Evolutionary conservation across 2,888 invertebrate species (phyloP), one percentile per base, ranked within the genome.

Genomic region (Cephus rjabovi): DNA sequence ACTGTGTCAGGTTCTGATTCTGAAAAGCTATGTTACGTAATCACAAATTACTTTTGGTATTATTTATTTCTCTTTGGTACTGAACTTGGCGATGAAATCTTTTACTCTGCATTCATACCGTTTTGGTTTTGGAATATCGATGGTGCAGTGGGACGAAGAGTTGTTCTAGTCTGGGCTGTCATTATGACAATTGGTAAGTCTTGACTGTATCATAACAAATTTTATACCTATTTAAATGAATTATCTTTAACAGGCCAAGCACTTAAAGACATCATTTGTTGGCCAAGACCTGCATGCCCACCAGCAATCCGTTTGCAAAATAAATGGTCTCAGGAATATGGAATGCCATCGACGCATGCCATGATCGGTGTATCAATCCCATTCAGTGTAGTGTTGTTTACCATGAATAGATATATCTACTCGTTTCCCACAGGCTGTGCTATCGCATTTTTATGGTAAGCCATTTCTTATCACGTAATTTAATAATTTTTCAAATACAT

Each of bases 41-140:
- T 96, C 78, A 94, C 93, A 74, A 96, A 96, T 90, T 94, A 93
- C 87, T 95, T 96, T 88, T 96, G 97, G 95, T 97, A 97, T 92
- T 96, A 96, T 90, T 88, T 98, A 81, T 98, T 98, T 91, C 92
- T 95, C 33, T 93, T 98, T 88, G 98, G 97, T 31, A 97, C 98
- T 0, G 95, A 96, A 81, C 92, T 98, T 37, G 98, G 98, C 0
- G 97, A 98, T 92, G 98, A 98, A 92, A 93, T 96, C 81, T 98
- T 98, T 91, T 98, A 98, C 92, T 95, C 96, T 1, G 94, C 95
- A n/a, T 97, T 98, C 89, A 97, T 98, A 88, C 97, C 98, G 1
- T 97, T 97, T 91, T 97, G 97, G 96, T 96, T 97, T 89, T 98
- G 98, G 98, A 98, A 98, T 92, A 94, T 98, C 79, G 98, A 98